Evolutionary conservation across 2,888 invertebrate genomes (phyloP).

Genomic region (Syritta pipiens): DNA sequence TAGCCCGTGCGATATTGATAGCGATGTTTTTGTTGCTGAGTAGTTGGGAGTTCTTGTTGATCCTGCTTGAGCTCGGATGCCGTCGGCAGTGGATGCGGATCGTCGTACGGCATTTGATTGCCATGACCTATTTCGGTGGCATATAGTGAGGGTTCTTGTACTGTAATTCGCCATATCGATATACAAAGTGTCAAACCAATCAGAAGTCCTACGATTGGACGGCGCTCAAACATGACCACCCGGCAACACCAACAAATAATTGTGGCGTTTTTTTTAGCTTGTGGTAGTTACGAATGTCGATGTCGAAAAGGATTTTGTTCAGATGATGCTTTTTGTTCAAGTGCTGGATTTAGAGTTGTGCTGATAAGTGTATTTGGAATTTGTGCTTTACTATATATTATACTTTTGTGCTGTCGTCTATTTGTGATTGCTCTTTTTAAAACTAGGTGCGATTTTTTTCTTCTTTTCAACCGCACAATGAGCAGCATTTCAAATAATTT

Average conservation of each 20-base stretch:
- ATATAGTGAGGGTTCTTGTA: slow-evolving; percentile 75
- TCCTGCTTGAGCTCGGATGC: slow-evolving; percentile 31
- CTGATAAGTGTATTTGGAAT: slow-evolving; percentile 45
- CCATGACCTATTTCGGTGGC: slow-evolving; percentile 70
- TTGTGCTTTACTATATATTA: slow-evolving; percentile 28
- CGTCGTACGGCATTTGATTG: slow-evolving; percentile 50
- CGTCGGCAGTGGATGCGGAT: slow-evolving; percentile 53
- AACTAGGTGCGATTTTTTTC: slow-evolving; percentile 63
- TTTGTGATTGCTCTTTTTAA: slow-evolving; percentile 40
- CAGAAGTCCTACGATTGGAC: slow-evolving; percentile 76
- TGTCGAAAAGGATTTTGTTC: slow-evolving; percentile 2
- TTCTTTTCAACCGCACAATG: slow-evolving; percentile 64
- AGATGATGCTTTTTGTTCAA: slow-evolving; percentile 6
- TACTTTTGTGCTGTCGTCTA: slow-evolving; percentile 44
- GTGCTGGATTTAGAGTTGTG: slow-evolving; percentile 34
- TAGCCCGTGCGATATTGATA: slow-evolving; percentile 59
- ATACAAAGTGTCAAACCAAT: slow-evolving; percentile 77
- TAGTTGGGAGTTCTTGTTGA: slow-evolving; percentile 47
- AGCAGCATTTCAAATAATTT: slow-evolving; percentile 65
- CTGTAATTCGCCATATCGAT: slow-evolving; percentile 78
- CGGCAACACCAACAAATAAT: slow-evolving; percentile 49
- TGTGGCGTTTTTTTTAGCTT: slow-evolving; percentile 19
- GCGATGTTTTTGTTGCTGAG: slow-evolving; percentile 20
- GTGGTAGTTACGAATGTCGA: slow-evolving; percentile 15
- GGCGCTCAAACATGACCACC: slow-evolving; percentile 77